These are phyloP conservation scores for Mus spretus DNA, from an alignment of 2,797 vertebrate genomes.

Conservation along the genomic window DNA sequence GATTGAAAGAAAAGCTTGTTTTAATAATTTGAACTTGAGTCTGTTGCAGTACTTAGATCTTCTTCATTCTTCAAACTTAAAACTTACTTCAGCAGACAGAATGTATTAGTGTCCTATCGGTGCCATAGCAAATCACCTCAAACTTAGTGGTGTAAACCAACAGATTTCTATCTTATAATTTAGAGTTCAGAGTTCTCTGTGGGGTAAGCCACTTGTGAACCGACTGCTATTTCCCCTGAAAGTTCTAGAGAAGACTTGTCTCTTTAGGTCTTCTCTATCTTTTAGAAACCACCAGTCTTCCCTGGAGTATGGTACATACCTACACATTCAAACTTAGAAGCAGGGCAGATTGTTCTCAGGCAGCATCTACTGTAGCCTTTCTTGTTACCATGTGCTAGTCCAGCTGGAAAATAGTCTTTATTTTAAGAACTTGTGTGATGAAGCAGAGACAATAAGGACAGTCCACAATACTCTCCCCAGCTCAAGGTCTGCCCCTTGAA, in stretches of 20 bases:
- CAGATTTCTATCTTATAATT: not conserved
- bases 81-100: constrained; percentile 11
- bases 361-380: not conserved
- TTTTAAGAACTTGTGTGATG: constrained; percentile 1
- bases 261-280: not conserved
- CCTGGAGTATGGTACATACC: constrained; percentile 10
- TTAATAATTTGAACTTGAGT: constrained; percentile 43
- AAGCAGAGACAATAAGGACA: not conserved
- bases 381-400: not conserved
- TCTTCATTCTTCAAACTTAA: constrained; percentile 26
- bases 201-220: not conserved
- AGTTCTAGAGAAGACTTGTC: not conserved
- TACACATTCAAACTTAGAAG: not conserved
- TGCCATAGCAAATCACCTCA: constrained; percentile 28
- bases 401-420: not conserved
- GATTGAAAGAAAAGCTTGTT: not conserved
- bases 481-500: not conserved
- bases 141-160: constrained; percentile 47
- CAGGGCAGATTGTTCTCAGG: not conserved
- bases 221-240: not conserved
- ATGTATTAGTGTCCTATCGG: not conserved
- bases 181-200: not conserved
- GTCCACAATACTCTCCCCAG: not conserved
- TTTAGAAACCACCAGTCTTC: not conserved
- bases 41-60: not conserved